phyloP scores from a whole-genome alignment of 92 coral and sea anemone genomes.

The Desmophyllum pertusum region DNA sequence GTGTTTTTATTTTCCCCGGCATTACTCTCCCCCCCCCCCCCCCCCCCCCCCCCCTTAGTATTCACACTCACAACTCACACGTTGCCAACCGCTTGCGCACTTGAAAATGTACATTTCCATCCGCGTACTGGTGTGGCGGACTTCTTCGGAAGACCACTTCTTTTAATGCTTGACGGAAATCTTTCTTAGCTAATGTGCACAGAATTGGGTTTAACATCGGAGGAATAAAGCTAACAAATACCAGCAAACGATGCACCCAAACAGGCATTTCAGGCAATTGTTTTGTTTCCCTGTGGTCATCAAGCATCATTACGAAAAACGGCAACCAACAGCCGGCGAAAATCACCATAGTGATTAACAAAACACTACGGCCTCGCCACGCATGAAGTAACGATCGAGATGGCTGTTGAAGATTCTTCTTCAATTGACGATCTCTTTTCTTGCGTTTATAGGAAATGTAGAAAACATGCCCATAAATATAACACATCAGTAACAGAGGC shows the following conservation, averaged over 20 bases:
- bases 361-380: constrained; percentile 40
- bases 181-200: constrained; percentile 53
- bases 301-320: constrained; percentile 22
- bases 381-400: background rate
- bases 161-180: constrained; percentile 36
- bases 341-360: constrained; percentile 47
- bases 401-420: background rate
- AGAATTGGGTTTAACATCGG: constrained; percentile 61
- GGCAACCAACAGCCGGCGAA: constrained; percentile 59
- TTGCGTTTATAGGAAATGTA: constrained; percentile 27
- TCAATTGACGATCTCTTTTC: constrained; percentile 10
- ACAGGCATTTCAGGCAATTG: constrained; percentile 23
- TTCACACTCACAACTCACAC: too few relatives aligned
- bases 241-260: constrained; percentile 23
- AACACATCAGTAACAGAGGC: constrained; percentile 47
- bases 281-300: constrained; percentile 5
- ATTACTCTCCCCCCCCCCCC: background rate
- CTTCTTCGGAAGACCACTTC: background rate
- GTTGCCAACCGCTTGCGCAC: too few relatives aligned
- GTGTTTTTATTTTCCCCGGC: background rate
- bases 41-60: too few relatives aligned
- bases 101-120: too few relatives aligned
- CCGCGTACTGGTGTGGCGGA: too few relatives aligned
- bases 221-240: constrained; percentile 43
- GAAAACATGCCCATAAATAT: constrained; percentile 37